Evolutionary conservation across 2,113 vertebrate genomes (phyloP).

Genomic region (Protomyctophum bolini): DNA sequence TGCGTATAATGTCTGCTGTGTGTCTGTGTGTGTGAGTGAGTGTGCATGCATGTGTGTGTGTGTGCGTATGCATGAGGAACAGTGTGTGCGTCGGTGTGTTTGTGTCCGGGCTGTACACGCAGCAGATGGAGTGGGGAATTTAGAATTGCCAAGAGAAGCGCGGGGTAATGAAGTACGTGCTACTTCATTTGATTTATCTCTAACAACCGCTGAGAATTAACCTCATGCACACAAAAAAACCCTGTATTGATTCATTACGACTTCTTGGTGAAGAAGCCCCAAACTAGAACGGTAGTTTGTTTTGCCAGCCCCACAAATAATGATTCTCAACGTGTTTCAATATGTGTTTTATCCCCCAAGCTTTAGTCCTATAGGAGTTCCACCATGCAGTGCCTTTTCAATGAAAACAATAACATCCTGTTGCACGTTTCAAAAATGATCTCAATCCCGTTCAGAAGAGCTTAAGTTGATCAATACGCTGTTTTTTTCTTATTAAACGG

Average conservation of each 20-base stretch:
- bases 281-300: conserved; percentile 59
- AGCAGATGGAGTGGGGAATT: conserved; percentile 63
- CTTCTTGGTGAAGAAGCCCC: conserved; percentile 42
- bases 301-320: conserved; percentile 44
- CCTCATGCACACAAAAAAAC: conserved; percentile 35
- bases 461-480: no score
- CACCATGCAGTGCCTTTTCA: no score
- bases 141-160: conserved; percentile 45
- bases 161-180: conserved; percentile 56
- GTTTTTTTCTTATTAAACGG: no score
- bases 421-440: no score
- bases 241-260: conserved; percentile 60
- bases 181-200: conserved; percentile 64
- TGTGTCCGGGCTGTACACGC: conserved; percentile 16
- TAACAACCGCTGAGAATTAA: conserved; percentile 62
- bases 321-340: conserved; percentile 34
- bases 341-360: conserved; percentile 13
- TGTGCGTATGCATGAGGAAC: background rate
- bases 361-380: background rate
- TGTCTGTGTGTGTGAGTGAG: conserved; percentile 2
- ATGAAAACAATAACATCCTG: no score
- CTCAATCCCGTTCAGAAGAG: no score
- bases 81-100: conserved; percentile 15
- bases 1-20: conserved; percentile 28
- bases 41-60: conserved; percentile 5